Base-by-base conservation (phyloP, 2,797 vertebrate genomes). In the Anguilla obscura region DNA sequence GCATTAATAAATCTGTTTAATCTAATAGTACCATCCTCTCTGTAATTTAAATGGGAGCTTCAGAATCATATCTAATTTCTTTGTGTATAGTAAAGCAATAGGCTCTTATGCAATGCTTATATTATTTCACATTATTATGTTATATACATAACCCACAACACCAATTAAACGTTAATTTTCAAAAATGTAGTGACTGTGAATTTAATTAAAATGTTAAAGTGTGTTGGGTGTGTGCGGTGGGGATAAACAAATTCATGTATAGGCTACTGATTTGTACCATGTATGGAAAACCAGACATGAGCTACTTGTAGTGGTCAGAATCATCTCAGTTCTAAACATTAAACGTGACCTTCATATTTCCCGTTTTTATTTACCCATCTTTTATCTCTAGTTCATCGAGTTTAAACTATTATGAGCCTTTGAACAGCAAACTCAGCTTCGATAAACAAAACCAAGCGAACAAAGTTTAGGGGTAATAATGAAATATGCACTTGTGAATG, bases 251-350 rank as follows among this genome's bases (percentile, higher is more conserved):
- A 95, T 93, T 93, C 92, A 90, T 91, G 93, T 94, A 94, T 93
- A 40, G 36, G 36, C 36, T 40, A 93, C 88, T 89, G 90, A 93
- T 93, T 94, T 92, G 94, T 96, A 95, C 93, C 92, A 93, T 93
- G 95, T 93, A 94, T 95, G 93, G 94, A 96, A 96, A 96, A 95
- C 95, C 94, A 95, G 96, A 91, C 82, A 96, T 96, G 3, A 40
- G 69, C 30, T 96, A 95, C 95, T 95, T 96, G 96, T 95, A 33
- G 92, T 91, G 91, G 92, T 92, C 91, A 90, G 92, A 92, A 91
- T 91, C 93, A 94, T 94, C 91, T 90, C 93, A 92, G 91, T 94
- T 93, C 92, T 91, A 91, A 93, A 91, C 88, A 91, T 91, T 0
- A 60, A 24, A 90, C 91, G 90, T 40, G 74, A 79, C 74, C 71